Conservation (phyloP, 1,140 invertebrate genomes). For the Drosophila sp. region DNA sequence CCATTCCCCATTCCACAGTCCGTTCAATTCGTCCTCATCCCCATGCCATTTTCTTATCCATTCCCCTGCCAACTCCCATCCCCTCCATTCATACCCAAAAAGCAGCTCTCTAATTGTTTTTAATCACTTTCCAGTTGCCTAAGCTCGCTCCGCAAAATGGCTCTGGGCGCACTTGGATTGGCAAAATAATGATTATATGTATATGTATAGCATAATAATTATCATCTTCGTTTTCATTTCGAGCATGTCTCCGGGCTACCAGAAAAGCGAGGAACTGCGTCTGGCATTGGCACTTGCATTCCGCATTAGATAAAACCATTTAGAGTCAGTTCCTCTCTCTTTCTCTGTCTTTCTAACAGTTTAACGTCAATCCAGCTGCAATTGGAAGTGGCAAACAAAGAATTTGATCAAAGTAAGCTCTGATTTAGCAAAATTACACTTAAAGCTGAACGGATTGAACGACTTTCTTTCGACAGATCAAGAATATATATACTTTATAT, state of each 20-base stretch:
- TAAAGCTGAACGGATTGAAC: too few relatives aligned
- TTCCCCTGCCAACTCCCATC: neutral
- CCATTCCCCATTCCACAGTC: slow-evolving; percentile 8
- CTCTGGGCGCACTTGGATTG: slow-evolving; percentile 56
- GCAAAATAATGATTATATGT: slow-evolving; percentile 56
- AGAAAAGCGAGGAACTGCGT: neutral
- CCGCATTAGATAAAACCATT: slow-evolving; percentile 32
- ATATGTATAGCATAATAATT: slow-evolving; percentile 55
- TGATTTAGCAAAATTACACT: too few relatives aligned
- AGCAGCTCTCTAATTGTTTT: slow-evolving; percentile 64
- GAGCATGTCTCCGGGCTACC: neutral
- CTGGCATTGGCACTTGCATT: slow-evolving; percentile 26
- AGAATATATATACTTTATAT: too few relatives aligned
- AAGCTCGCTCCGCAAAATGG: slow-evolving; percentile 40
- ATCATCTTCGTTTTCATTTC: slow-evolving; percentile 26
- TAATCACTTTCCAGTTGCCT: slow-evolving; percentile 68
- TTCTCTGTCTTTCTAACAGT: neutral
- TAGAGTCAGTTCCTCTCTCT: neutral
- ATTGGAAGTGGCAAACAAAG: too few relatives aligned
- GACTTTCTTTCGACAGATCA: too few relatives aligned
- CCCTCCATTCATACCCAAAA: neutral
- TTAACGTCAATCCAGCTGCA: neutral
- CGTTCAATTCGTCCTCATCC: neutral
- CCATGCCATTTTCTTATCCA: neutral
- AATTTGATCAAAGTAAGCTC: too few relatives aligned